Evolutionary conservation across 1,140 invertebrate genomes (phyloP).

Genomic region (Steinernema feltiae): DNA sequence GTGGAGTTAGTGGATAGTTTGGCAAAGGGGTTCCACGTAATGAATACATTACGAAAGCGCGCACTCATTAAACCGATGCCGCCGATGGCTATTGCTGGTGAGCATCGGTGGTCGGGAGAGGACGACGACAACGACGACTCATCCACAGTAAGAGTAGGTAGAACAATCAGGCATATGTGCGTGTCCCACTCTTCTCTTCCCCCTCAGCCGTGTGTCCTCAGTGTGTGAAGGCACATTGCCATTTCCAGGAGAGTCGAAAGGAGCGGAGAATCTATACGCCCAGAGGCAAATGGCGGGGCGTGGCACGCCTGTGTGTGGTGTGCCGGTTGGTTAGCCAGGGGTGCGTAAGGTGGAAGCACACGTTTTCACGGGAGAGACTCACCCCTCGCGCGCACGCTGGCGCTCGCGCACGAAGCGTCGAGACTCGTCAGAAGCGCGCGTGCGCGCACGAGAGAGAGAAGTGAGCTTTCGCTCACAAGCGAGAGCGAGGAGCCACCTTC

Average conservation of each 20-base stretch:
- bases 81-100: neutral
- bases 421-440: neutral
- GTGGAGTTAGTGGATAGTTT: too few relatives aligned
- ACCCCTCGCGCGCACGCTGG: too few relatives aligned
- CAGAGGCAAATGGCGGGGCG: conserved; percentile 13
- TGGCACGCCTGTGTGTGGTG: conserved; percentile 1
- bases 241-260: conserved; percentile 13
- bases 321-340: conserved; percentile 14
- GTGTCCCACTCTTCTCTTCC: conserved; percentile 8
- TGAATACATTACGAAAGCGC: conserved; percentile 10
- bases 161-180: conserved; percentile 15
- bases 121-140: too few relatives aligned
- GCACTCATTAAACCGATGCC: conserved; percentile 15
- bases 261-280: conserved; percentile 15
- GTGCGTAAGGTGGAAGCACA: conserved; percentile 7
- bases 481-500: conserved; percentile 5
- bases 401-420: too few relatives aligned
- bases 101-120: too few relatives aligned
- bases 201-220: conserved; percentile 11
- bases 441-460: neutral
- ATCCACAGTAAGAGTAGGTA: conserved; percentile 14
- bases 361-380: conserved; percentile 12
- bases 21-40: neutral
- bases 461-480: neutral
- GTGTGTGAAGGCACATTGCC: neutral